phyloP scores from a whole-genome alignment of 1,140 invertebrate genomes.

The Grapholita molesta region DNA sequence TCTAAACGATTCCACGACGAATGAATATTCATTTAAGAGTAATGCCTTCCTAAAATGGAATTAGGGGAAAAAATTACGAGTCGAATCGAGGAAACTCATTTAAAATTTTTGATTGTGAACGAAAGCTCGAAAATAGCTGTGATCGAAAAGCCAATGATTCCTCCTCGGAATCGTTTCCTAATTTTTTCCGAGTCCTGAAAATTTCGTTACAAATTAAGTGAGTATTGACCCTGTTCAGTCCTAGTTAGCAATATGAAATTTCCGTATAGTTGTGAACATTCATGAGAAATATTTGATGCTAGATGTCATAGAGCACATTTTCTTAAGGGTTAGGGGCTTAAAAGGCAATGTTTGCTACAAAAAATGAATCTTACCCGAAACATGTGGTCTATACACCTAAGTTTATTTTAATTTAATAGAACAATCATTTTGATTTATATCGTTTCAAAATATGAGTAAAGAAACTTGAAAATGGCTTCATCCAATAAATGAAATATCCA shows the following conservation, averaged over 20 bases:
- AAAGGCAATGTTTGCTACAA: background rate
- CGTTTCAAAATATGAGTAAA: too few species aligned
- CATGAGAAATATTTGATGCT: too few species aligned
- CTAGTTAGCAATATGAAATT: slow-evolving; percentile 8
- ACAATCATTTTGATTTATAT: too few species aligned
- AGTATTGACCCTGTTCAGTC: slow-evolving; percentile 1
- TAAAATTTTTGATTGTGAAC: slow-evolving; percentile 70
- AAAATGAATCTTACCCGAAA: background rate
- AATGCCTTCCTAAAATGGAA: slow-evolving; percentile 68
- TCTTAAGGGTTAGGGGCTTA: too few species aligned
- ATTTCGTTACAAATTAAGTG: slow-evolving; percentile 22
- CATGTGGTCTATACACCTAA: too few species aligned
- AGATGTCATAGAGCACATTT: too few species aligned
- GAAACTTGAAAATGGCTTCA: too few species aligned
- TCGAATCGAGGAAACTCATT: slow-evolving; percentile 58
- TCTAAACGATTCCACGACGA: slow-evolving; percentile 70
- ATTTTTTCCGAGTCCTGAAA: slow-evolving; percentile 22
- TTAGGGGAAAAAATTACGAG: slow-evolving; percentile 62
- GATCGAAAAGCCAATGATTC: slow-evolving; percentile 57
- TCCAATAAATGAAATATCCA: too few species aligned
- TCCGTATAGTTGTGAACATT: too few species aligned
- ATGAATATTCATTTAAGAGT: slow-evolving; percentile 75
- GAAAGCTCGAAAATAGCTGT: slow-evolving; percentile 47
- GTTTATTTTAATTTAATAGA: too few species aligned
- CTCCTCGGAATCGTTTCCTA: slow-evolving; percentile 35